Evolutionary conservation across 1,140 invertebrate species (phyloP).

Genomic region (Lutraria rhynchaena): DNA sequence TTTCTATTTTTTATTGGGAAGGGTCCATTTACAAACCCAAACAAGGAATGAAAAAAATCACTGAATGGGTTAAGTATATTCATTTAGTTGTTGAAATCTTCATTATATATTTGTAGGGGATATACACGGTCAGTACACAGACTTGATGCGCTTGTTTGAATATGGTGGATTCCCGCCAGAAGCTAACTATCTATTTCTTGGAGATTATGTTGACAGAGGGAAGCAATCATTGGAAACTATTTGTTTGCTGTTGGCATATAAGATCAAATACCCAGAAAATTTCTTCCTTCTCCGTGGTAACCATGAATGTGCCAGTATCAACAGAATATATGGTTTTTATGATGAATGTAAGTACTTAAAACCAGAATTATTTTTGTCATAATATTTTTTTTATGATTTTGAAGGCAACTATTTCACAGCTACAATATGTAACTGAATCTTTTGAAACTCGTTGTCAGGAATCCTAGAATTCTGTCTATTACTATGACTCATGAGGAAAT

Average conservation of each 20-base stretch:
- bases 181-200: constrained; percentile 84
- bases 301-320: constrained; percentile 87
- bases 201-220: constrained; percentile 85
- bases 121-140: constrained; percentile 85
- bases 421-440: too few species aligned
- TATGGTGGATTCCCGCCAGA: constrained; percentile 85
- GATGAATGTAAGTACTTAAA: constrained; percentile 81
- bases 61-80: too few species aligned
- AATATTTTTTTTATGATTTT: too few species aligned
- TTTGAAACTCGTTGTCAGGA: too few species aligned
- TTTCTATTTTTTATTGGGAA: too few species aligned
- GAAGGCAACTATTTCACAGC: too few species aligned
- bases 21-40: too few species aligned
- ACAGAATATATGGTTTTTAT: constrained; percentile 85
- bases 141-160: constrained; percentile 84
- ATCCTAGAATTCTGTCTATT: too few species aligned
- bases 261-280: constrained; percentile 85
- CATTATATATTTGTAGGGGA: constrained; percentile 83
- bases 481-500: too few species aligned
- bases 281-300: constrained; percentile 88
- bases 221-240: constrained; percentile 85
- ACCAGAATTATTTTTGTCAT: too few species aligned
- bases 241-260: constrained; percentile 82
- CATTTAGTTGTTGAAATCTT: too few species aligned
- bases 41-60: too few species aligned